Percentiles rank a stretch among this genome's conserved stretches.
Evolutionary conservation across 2,113 vertebrate species (phyloP).

Genomic region (Lipophrys pholis): DNA sequence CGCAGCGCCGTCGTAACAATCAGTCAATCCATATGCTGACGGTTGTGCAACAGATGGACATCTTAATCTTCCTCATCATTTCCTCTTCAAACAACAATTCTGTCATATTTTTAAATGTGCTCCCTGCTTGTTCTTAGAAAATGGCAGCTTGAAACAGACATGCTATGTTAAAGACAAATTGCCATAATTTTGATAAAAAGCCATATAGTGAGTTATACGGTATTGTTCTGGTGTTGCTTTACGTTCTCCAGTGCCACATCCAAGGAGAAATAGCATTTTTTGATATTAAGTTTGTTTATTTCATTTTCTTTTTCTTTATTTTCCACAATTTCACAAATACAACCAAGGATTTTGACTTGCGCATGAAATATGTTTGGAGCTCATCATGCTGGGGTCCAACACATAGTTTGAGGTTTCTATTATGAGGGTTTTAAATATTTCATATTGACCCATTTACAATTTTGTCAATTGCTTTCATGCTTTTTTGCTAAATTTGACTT

Average conservation of each 20-base stretch:
- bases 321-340: too few species aligned
- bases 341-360: too few species aligned
- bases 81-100: slow-evolving; percentile 48
- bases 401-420: too few species aligned
- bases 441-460: too few species aligned
- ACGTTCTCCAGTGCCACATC: not conserved
- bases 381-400: too few species aligned
- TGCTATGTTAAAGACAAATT: not conserved
- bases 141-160: slow-evolving; percentile 12
- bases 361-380: too few species aligned
- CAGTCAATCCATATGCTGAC: slow-evolving; percentile 23
- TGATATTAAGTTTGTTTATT: too few species aligned
- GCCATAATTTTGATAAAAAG: not conserved
- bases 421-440: too few species aligned
- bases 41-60: slow-evolving; percentile 61
- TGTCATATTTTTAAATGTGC: not conserved
- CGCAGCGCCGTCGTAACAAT: slow-evolving; percentile 16
- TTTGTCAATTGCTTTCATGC: too few species aligned
- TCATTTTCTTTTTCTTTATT: too few species aligned
- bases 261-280: not conserved
- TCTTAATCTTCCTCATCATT: slow-evolving; percentile 68
- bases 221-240: not conserved
- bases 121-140: slow-evolving; percentile 31
- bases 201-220: not conserved
- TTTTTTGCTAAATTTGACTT: too few species aligned